phyloP scores from a whole-genome alignment of 1,140 invertebrate genomes.

The Ips nitidus region DNA sequence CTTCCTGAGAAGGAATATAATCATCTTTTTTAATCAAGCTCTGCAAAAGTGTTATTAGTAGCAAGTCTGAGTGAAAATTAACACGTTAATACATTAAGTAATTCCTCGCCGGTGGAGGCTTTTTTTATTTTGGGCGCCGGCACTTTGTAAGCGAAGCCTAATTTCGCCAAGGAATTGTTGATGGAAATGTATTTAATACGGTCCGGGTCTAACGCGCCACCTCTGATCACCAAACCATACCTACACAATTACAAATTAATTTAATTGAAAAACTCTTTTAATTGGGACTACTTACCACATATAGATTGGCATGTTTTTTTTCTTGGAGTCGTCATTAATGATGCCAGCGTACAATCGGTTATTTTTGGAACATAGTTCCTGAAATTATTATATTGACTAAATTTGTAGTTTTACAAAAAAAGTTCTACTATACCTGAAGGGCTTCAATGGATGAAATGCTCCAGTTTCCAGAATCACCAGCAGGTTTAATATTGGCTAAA shows the following conservation, averaged over 20 bases:
- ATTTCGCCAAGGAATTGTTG: conserved; percentile 34
- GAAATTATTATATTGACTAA: conserved; percentile 11
- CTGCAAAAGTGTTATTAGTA: no score
- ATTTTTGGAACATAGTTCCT: conserved; percentile 29
- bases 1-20: no score
- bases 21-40: no score
- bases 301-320: conserved; percentile 25
- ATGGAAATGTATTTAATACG: conserved; percentile 36
- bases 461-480: conserved; percentile 39
- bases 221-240: conserved; percentile 32
- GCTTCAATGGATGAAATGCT: conserved; percentile 38
- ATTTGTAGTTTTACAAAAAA: conserved; percentile 1
- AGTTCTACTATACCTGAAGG: conserved; percentile 23
- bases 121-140: background rate
- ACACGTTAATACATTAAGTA: conserved; percentile 11
- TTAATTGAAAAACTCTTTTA: background rate
- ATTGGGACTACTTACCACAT: conserved; percentile 34
- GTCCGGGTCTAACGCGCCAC: conserved; percentile 37
- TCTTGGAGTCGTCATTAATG: background rate
- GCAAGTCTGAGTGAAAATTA: no score
- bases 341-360: conserved; percentile 31
- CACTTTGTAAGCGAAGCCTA: conserved; percentile 38
- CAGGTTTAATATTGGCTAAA: conserved; percentile 38
- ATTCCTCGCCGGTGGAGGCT: background rate
- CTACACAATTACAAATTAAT: conserved; percentile 11